These are phyloP conservation scores for Puffinus mauretanicus DNA, from an alignment of 2,113 vertebrate genomes.

Conservation along the genomic window DNA sequence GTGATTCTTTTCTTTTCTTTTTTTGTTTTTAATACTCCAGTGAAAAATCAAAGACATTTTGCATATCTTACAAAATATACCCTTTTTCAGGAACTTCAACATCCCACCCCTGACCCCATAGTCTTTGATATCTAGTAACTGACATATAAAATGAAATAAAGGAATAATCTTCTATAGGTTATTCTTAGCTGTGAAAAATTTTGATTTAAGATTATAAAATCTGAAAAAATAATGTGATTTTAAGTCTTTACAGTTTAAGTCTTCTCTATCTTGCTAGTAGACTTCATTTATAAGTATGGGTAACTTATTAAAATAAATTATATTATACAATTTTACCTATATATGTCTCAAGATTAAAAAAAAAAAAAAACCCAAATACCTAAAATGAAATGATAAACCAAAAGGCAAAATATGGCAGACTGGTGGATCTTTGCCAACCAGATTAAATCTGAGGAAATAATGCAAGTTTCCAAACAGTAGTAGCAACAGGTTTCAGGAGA, in stretches of 20 bases:
- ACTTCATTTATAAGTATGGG: not conserved
- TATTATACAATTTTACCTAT: not conserved
- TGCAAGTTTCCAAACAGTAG: not conserved
- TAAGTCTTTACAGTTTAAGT: not conserved
- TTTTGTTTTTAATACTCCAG: not conserved
- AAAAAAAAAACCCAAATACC: not conserved
- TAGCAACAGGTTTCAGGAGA: slow-evolving; percentile 34
- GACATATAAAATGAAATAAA: not conserved
- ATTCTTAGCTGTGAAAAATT: not conserved
- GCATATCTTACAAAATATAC: not conserved
- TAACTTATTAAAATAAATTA: not conserved
- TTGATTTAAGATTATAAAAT: not conserved
- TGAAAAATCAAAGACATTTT: not conserved
- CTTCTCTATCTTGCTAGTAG: not conserved
- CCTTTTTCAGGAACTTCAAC: not conserved
- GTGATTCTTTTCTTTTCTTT: not conserved
- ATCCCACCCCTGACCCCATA: not conserved
- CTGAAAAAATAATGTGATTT: not conserved
- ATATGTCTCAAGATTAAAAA: not conserved
- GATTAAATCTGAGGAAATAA: not conserved
- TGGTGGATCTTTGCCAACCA: not conserved
- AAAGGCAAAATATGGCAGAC: not conserved
- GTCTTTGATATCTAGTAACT: not conserved
- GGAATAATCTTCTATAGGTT: not conserved
- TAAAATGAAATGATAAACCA: not conserved